Evolutionary conservation across 1,140 invertebrate genomes (phyloP), one percentile per base, ranked within the genome.

Genomic region (Thaumetopoea pityocampa): DNA sequence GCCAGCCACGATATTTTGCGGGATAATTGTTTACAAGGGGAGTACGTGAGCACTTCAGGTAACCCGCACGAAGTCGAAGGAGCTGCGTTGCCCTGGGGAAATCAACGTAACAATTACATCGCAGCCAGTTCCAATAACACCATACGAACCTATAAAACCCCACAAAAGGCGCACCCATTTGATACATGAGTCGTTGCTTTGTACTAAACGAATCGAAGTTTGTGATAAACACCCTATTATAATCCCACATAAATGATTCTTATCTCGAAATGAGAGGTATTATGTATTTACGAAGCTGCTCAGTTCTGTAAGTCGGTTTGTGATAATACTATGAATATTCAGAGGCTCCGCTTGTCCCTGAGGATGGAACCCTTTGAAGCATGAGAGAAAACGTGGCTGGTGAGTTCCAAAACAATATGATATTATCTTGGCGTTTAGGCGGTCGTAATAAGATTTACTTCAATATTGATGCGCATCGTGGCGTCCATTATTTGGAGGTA

Each of bases 371-470:
- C 73, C 73, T 78, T 77, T 60, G 54, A 62, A 81, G 77, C 72
- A 78, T 73, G 60, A 67, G 74, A 74, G 71, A 70, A 57, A 69
- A 51, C 55, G 69, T 67, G 77, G 68, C 71, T 74, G 76, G 64
- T 69, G 64, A 72, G 67, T 72, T 79, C 63, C 66, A 63, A 78
- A 83, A 83, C 79, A 83, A 83, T 83, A 72, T 61, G 79, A 83
- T 81, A 77, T 83, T 79, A 83, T 83, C 79, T 61, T 65, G 42
- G 71, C 61, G 71, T 83, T 78, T 73, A 79, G 61, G 64, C 65
- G 70, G 67, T 66, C 73, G 72, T 83, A 83, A 81, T 83, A 83
- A 83, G 79, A 83, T 83, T 83, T 83, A 71, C 74, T 62, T 79
- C 64, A 81, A 74, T 78, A 76, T 79, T 81, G 73, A 81, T 81